Base-by-base conservation (phyloP, 2,888 invertebrate species). In the Geotrupes spiniger region DNA sequence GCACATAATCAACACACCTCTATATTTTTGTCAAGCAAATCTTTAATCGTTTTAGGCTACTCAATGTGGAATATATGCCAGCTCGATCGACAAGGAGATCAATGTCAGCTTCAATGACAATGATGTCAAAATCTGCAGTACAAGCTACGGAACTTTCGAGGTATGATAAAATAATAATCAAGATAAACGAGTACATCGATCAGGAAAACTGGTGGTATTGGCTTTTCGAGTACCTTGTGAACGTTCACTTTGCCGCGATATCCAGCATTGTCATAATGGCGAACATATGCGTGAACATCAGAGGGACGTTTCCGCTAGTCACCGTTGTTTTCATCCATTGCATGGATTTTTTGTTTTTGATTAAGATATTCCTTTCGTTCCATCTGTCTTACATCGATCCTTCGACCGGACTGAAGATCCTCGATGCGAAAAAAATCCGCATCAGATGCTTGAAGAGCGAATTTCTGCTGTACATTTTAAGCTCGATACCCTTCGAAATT, bases 301-400 rank as follows among this genome's bases (percentile, higher is more conserved):
- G 36, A 15, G 15, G 16, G 8, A 4, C 11, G 3, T 12, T 26
- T 15, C 11, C 6, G 14, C 10, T 9, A 6, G 11, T 10, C 2
- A 8, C 16, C 8, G 8, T 26, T 5, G 26, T 31, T 1, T 5
- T 42, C 2, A 45, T 50, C 12, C 46, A 50, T 15, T 2, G 21
- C 11, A 15, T 37, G 4, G 50, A 50, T 15, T 4, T 27, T 4
- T 21, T 50, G 1, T 50, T 42, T 25, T 42, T 27, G 11, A 2
- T 46, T 2, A 50, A 50, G 26, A 50, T 46, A 6, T 37, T 46
- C 25, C 27, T 50, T 6, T 41, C 41, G 2, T 46, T 50, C 11
- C 45, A 46, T 29, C n/a, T 50, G 25, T 27, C 37, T n/a, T 46
- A 37, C 26, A 11, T 46, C 2, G 38, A 44, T 16, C n/a, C 36